phyloP scores from a whole-genome alignment of 2,888 invertebrate species.

The Panopea generosa region DNA sequence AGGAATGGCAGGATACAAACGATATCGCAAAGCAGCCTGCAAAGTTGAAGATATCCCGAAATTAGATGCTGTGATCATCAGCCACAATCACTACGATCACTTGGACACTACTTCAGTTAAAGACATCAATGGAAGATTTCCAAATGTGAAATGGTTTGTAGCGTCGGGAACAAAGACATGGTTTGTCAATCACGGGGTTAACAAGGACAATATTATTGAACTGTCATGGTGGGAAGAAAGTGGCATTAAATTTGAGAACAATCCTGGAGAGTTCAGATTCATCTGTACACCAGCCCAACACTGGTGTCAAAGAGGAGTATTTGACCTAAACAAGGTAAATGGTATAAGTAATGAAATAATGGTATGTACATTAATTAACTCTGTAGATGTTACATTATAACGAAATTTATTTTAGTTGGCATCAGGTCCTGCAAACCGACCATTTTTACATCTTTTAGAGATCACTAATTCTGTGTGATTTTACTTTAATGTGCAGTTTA shows the following conservation, averaged over 20 bases:
- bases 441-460: no score
- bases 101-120: constrained; percentile 82
- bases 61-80: constrained; percentile 86
- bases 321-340: constrained; percentile 85
- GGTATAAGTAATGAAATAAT: no score
- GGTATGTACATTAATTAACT: no score
- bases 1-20: constrained; percentile 75
- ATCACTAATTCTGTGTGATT: no score
- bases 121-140: constrained; percentile 66
- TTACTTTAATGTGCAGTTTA: no score
- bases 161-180: constrained; percentile 82
- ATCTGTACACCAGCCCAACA: constrained; percentile 86
- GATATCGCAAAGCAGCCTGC: constrained; percentile 82
- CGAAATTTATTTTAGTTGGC: no score
- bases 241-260: background rate
- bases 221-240: constrained; percentile 55
- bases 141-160: constrained; percentile 53
- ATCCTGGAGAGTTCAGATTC: constrained; percentile 67
- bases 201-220: constrained; percentile 46
- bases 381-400: no score
- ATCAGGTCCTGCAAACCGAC: no score
- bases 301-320: constrained; percentile 85
- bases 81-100: constrained; percentile 87
- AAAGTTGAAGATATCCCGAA: constrained; percentile 84
- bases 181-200: constrained; percentile 79